Base-by-base conservation (phyloP, 2,113 vertebrate genomes). In the Amblyopsis rosae region DNA sequence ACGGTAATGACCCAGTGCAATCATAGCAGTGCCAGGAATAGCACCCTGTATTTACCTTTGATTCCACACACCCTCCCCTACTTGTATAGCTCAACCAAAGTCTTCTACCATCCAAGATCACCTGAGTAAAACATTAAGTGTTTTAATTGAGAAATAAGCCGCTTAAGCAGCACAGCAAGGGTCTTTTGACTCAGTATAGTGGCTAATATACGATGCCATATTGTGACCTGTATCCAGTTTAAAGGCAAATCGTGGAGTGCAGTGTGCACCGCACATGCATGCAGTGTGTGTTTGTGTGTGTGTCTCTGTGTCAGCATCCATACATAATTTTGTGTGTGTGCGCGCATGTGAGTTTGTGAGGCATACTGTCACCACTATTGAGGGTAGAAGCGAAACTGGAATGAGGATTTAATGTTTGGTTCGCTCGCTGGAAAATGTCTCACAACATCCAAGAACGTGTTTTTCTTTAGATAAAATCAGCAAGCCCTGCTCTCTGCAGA, bases 1-100 rank as follows among this genome's bases (percentile, higher is more conserved):
- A 68, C 61, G 67, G 73, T 70, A 79, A 87, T 71, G 73, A 81
- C 56, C 67, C 53, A 15, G 10, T 56, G 35, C 70, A 79, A 70
- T 73, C 51, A 51, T 1, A 70, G 46, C 32, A 26, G 66, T 32
- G 33, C 49, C 68, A 50, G 61, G 61, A 54, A 67, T 67, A 19
- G 78, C 47, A 58, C 67, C 4, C 45, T 16, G 62, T 64, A 62
- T 72, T 76, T 72, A 82, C 85, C 80, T 83, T 69, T 72, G 65
- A 66, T 83, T 73, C 69, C 59, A 62, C 76, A 47, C 3, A 72
- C 60, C 71, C 62, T 77, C 73, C 66, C 69, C 32, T 62, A 47
- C 59, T 33, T 3, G 58, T 72, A 72, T 72, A 75, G 59, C 72
- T 82, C 70, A 64, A 79, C 55, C 73, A 62, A 54, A 35, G 48